Base-by-base conservation (phyloP, 2,113 vertebrate genomes). In the Naja naja region DNA sequence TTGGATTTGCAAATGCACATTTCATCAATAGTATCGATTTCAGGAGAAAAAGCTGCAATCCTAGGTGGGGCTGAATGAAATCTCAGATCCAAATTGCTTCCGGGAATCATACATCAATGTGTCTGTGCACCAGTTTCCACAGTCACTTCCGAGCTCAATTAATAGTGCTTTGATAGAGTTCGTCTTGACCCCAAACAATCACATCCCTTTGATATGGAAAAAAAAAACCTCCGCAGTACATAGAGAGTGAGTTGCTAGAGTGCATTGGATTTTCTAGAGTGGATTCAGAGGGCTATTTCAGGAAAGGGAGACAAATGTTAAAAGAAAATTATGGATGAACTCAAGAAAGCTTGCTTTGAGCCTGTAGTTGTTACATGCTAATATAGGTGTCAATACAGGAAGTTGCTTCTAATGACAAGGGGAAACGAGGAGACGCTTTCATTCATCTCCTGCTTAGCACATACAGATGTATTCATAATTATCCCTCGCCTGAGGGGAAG, bases 401-500 rank as follows among this genome's bases (percentile, higher is more conserved):
- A 96, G 95, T 81, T 89, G 93, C 94, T 96, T 94, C 94, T 95
- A 96, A 96, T 91, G 95, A 95, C 94, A 94, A 95, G 95, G 96
- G 96, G 96, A 97, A 96, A 95, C 25, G 90, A 97, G 96, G 94
- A 93, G 93, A 96, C 93, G 94, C 93, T 96, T 96, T 97, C 94
- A 95, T 90, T 97, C 96, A 96, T 97, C 97, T 97, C 95, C 96
- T 94, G 94, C 96, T 96, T 97, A 97, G 93, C 89, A 95, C 58
- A 93, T 95, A 97, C 97, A 97, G 97, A 96, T 96, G 96, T 96
- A 94, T 96, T 96, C 97, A 96, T 94, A 93, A 95, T 95, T 94
- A 89, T 45, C 95, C 92, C 95, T 95, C 91, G 96, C 96, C 96
- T 88, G 22, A 4, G 96, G 97, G 96, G 93, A 95, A 27, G n/a